Conservation (phyloP, 2,797 vertebrate species). For the Threskiornis aethiopicus region DNA sequence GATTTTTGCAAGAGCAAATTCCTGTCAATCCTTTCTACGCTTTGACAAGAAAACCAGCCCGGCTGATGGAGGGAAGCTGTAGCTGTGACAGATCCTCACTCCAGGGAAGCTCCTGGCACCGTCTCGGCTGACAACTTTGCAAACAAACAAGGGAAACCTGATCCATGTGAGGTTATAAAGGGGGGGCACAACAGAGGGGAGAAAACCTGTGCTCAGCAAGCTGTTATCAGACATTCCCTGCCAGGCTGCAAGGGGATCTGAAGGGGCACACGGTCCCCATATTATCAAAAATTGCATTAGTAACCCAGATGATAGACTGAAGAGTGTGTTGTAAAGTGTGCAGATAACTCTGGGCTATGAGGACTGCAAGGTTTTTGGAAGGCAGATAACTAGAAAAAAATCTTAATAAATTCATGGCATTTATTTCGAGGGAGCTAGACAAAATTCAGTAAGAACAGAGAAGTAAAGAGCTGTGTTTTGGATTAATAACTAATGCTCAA, state of each 20-base stretch:
- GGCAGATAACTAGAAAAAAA: background rate
- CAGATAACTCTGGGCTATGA: background rate
- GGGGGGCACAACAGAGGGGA: background rate
- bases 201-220: background rate
- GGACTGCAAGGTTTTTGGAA: background rate
- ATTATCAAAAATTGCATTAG: background rate
- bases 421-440: background rate
- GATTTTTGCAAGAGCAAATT: background rate
- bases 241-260: background rate
- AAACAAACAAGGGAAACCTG: background rate
- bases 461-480: background rate
- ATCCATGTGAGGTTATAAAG: background rate
- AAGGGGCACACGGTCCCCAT: accelerated
- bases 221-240: background rate
- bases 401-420: background rate
- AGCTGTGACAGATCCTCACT: background rate
- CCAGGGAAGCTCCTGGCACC: background rate
- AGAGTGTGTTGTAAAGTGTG: background rate
- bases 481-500: background rate
- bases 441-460: background rate
- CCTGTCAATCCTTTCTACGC: background rate
- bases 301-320: background rate
- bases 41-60: background rate
- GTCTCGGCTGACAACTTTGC: background rate
- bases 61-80: background rate